phyloP scores from a whole-genome alignment of 2,113 vertebrate genomes.

The Serilophus lunatus region DNA sequence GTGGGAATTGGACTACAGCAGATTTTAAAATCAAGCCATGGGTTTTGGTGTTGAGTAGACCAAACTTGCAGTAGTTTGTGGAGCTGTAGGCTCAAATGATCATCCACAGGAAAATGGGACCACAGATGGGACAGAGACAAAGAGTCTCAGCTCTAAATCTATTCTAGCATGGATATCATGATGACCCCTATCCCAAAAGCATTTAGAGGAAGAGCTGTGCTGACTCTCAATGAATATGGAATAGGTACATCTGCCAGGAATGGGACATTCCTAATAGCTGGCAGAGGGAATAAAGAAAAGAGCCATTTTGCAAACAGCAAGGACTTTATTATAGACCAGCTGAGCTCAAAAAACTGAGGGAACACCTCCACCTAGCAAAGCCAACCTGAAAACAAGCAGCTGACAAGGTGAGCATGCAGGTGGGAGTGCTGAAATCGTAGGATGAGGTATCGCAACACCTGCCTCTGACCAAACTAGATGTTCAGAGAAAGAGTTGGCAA shows the following conservation, averaged over 20 bases:
- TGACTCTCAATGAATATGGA: background rate
- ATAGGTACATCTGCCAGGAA: background rate
- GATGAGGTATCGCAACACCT: background rate
- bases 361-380: constrained; percentile 6
- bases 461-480: background rate
- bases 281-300: background rate
- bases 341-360: background rate
- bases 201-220: background rate
- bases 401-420: constrained; percentile 1
- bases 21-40: background rate
- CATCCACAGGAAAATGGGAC: background rate
- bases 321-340: background rate
- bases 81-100: background rate
- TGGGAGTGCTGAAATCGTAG: background rate
- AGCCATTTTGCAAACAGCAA: background rate
- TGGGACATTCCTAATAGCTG: background rate
- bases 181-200: background rate
- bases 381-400: background rate
- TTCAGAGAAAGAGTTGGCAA: background rate
- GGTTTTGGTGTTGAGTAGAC: background rate
- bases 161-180: background rate
- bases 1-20: background rate
- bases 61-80: background rate
- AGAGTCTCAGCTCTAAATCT: background rate
- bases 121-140: background rate